These are phyloP conservation scores for Apamea sordens DNA, from an alignment of 2,888 invertebrate species.

Conservation along the genomic window DNA sequence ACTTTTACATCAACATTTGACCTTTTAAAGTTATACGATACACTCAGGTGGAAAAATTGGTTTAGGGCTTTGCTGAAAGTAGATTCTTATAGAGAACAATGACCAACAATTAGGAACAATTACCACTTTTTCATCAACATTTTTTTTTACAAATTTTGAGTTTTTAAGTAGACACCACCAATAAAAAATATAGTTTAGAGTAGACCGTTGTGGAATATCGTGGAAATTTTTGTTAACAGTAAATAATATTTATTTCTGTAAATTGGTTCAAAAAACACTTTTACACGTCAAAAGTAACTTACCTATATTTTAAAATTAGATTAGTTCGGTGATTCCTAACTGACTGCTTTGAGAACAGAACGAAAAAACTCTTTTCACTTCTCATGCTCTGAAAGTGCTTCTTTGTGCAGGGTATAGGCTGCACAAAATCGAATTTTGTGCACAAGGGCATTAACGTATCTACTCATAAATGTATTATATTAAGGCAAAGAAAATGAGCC, in stretches of 20 bases:
- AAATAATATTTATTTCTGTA: background rate
- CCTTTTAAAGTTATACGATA: no score
- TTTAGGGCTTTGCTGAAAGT: background rate
- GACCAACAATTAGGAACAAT: background rate
- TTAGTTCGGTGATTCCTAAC: background rate
- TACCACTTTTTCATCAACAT: no score
- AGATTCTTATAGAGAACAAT: background rate
- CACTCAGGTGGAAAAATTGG: background rate
- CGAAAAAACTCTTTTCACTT: no score
- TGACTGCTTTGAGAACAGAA: background rate
- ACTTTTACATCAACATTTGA: no score
- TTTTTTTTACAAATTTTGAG: background rate
- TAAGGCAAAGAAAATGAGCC: no score
- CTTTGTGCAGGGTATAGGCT: no score
- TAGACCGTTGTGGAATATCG: background rate
- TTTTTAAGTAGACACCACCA: background rate
- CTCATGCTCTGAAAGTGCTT: no score
- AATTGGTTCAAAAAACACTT: background rate
- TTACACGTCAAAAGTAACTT: background rate
- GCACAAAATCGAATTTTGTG: no score
- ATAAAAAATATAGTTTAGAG: background rate
- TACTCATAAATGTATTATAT: no score
- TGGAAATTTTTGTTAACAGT: background rate
- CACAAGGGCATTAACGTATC: no score
- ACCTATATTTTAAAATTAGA: background rate